These are phyloP conservation scores for Drosophila watanabei DNA, from an alignment of 1,140 invertebrate species.

Conservation along the genomic window DNA sequence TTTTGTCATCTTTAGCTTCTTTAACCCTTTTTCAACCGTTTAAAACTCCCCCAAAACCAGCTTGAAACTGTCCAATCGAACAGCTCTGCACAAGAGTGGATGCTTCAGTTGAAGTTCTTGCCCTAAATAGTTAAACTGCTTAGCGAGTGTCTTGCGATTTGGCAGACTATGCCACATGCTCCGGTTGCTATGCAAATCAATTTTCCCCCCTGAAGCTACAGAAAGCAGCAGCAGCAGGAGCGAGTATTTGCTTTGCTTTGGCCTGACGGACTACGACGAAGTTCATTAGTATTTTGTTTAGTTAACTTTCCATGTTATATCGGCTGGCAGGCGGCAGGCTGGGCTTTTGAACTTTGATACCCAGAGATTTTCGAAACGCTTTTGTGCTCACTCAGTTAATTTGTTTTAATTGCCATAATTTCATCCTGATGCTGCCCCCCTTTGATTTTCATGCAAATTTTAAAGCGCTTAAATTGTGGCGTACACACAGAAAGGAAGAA, in stretches of 20 bases:
- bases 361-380: conserved; percentile 39
- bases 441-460: conserved; percentile 72
- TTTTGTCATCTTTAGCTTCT: neutral
- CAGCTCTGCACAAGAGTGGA: neutral
- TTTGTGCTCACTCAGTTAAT: conserved; percentile 58
- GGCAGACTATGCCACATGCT: conserved; percentile 59
- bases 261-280: conserved; percentile 32
- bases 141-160: conserved; percentile 69
- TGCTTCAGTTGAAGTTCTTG: conserved; percentile 39
- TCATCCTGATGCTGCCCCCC: conserved; percentile 14
- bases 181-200: conserved; percentile 81
- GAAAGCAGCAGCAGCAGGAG: neutral
- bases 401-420: conserved; percentile 68
- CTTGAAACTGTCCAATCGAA: conserved; percentile 2
- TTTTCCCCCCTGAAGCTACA: conserved; percentile 36
- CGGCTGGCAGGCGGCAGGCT: conserved; percentile 7
- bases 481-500: neutral
- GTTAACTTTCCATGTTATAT: conserved; percentile 64
- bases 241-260: conserved; percentile 13
- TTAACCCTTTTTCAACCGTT: neutral
- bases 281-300: conserved; percentile 78
- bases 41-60: neutral
- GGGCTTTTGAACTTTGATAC: conserved; percentile 78
- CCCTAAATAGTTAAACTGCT: conserved; percentile 80
- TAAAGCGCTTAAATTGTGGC: conserved; percentile 72